These are phyloP conservation scores for Diacarnus erythraeanus DNA, from an alignment of 37 sponge, comb jelly and placozoan species.

Conservation along the genomic window DNA sequence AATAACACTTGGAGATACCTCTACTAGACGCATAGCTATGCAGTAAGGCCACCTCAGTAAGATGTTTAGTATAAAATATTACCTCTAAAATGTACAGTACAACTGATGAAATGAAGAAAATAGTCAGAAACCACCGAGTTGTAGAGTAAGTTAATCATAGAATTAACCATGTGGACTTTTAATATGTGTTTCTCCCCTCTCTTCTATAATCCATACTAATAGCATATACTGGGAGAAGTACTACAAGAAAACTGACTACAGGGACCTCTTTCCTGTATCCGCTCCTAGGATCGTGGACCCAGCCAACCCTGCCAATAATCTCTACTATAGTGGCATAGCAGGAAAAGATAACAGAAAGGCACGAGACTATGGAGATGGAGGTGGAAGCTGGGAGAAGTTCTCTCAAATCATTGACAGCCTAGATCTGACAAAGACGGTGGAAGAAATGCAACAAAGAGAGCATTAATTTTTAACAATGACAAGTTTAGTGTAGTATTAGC, in stretches of 20 bases:
- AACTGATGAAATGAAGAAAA: conserved; percentile 10
- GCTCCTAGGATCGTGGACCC: conserved; percentile 60
- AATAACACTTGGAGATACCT: background rate
- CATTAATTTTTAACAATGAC: background rate
- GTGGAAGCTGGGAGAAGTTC: conserved; percentile 38
- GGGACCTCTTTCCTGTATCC: background rate
- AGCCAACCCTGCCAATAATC: conserved; percentile 72
- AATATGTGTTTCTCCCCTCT: too few relatives aligned
- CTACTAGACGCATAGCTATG: background rate
- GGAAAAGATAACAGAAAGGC: background rate
- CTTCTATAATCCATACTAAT: background rate
- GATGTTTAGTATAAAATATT: background rate
- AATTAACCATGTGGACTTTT: background rate
- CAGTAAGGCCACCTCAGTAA: background rate
- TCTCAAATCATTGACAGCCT: conserved; percentile 23
- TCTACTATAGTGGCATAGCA: conserved; percentile 47
- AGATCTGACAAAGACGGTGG: conserved; percentile 20
- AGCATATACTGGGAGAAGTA: conserved; percentile 45
- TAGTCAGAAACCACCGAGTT: conserved; percentile 8
- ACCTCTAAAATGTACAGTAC: background rate
- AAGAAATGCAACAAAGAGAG: background rate
- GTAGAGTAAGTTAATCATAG: conserved; percentile 4
- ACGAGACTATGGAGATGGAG: conserved; percentile 23
- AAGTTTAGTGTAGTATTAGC: background rate
- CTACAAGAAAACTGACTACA: background rate